Evolutionary conservation across 2,113 vertebrate species (phyloP).

Genomic region (Apodemus speciosus): DNA sequence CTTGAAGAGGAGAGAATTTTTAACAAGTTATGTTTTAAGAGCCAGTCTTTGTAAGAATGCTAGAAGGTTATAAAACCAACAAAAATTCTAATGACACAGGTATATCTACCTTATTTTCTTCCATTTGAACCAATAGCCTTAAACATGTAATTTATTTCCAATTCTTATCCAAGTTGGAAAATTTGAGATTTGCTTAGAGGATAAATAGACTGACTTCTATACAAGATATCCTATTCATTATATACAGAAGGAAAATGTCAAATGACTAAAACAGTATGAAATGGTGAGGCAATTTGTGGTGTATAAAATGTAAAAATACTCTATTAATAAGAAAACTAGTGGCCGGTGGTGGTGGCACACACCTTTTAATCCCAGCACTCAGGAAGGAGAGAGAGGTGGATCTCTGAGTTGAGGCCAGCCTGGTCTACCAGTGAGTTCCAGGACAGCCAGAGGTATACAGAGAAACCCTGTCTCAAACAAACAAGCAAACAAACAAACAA

Average conservation of each 20-base stretch:
- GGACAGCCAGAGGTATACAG: not conserved
- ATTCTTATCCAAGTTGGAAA: not conserved
- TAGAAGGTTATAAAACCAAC: not conserved
- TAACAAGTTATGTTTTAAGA: conserved; percentile 13
- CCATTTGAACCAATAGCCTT: not conserved
- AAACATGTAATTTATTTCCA: not conserved
- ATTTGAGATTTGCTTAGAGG: not conserved
- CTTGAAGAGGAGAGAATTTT: not conserved
- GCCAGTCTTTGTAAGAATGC: not conserved
- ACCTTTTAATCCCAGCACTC: not conserved
- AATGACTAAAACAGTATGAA: not conserved
- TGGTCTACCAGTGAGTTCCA: not conserved
- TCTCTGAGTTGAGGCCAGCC: not conserved
- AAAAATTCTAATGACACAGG: not conserved
- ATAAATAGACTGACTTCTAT: conserved; percentile 5
- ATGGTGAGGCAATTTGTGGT: not conserved
- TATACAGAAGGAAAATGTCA: not conserved
- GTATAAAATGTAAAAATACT: not conserved
- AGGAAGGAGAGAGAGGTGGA: not conserved
- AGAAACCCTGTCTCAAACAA: not conserved
- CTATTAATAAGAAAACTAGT: not conserved
- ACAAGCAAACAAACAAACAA: not conserved
- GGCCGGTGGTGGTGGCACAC: not conserved
- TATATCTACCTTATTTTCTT: not conserved
- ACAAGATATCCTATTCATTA: not conserved